Percentiles rank a stretch among this genome's conserved stretches.
Conservation (phyloP, 2,888 invertebrate species). For the Notocelia uddmanniana region DNA sequence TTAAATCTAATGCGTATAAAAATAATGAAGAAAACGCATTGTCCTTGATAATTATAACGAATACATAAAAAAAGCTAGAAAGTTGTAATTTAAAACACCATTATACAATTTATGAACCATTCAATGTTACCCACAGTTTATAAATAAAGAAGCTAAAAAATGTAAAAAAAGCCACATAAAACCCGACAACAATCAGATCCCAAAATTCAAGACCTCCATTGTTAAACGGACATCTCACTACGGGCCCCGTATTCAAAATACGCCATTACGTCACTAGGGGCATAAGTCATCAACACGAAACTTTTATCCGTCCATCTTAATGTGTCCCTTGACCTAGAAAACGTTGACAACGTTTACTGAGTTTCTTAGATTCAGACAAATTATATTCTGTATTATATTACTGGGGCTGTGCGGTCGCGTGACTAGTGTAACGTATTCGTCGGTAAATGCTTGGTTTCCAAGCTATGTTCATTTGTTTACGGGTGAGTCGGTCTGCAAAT, state of each 20-base stretch:
- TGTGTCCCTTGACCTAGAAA: constrained; percentile 50
- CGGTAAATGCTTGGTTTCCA: constrained; percentile 34
- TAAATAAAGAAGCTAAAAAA: constrained; percentile 2
- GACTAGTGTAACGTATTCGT: constrained; percentile 27
- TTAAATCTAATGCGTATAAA: too few species aligned
- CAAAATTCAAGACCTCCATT: neutral
- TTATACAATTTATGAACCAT: neutral
- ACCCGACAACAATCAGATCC: constrained; percentile 7
- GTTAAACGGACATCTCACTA: neutral
- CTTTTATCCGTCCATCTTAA: constrained; percentile 52
- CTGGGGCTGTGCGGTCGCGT: constrained; percentile 21
- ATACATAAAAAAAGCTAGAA: neutral
- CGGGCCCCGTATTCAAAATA: neutral
- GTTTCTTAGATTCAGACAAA: neutral
- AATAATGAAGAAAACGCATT: too few species aligned
- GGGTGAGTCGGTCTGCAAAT: neutral
- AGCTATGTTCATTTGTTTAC: constrained; percentile 33
- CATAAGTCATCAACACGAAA: constrained; percentile 27
- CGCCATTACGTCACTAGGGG: constrained; percentile 6
- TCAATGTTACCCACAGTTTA: neutral
- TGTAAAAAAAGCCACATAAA: neutral
- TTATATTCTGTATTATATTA: constrained; percentile 24
- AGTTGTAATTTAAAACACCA: neutral
- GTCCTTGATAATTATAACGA: neutral
- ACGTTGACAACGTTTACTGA: constrained; percentile 42